These are phyloP conservation scores for Hipparchia semele DNA, from an alignment of 2,888 invertebrate species.

Conservation along the genomic window DNA sequence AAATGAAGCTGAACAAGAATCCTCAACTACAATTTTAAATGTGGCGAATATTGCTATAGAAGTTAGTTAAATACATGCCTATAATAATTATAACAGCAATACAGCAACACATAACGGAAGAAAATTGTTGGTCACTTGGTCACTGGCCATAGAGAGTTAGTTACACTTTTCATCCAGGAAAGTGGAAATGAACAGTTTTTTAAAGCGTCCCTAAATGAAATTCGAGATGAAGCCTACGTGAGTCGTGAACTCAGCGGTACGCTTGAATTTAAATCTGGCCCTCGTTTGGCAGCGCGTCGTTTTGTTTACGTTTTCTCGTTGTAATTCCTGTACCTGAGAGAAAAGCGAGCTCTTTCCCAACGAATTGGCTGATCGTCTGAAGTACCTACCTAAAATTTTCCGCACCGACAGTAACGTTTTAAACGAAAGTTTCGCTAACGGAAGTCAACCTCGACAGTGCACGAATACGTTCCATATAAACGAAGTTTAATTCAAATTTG, in stretches of 20 bases:
- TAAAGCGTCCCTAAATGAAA: conserved; percentile 27
- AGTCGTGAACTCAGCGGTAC: conserved; percentile 23
- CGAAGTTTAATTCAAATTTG: no score
- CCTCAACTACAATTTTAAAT: no score
- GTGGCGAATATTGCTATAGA: no score
- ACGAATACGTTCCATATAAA: no score
- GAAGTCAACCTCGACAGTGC: not conserved
- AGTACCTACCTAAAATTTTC: conserved; percentile 6
- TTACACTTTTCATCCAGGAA: not conserved
- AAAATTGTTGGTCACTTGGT: no score
- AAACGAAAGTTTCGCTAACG: not conserved
- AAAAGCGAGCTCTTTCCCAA: conserved; percentile 13
- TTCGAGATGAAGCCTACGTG: conserved; percentile 24
- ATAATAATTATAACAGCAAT: no score
- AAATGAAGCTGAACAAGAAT: no score
- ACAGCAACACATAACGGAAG: no score
- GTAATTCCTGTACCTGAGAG: conserved; percentile 28
- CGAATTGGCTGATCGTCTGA: conserved; percentile 18
- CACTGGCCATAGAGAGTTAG: no score
- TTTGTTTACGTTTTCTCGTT: conserved; percentile 28
- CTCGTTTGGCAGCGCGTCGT: conserved; percentile 25
- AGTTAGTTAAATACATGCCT: no score
- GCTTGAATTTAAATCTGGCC: conserved; percentile 27
- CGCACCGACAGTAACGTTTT: conserved; percentile 2
- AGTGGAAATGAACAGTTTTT: conserved; percentile 22